Conservation (phyloP, 2,113 vertebrate genomes). For the Oplegnathus fasciatus region DNA sequence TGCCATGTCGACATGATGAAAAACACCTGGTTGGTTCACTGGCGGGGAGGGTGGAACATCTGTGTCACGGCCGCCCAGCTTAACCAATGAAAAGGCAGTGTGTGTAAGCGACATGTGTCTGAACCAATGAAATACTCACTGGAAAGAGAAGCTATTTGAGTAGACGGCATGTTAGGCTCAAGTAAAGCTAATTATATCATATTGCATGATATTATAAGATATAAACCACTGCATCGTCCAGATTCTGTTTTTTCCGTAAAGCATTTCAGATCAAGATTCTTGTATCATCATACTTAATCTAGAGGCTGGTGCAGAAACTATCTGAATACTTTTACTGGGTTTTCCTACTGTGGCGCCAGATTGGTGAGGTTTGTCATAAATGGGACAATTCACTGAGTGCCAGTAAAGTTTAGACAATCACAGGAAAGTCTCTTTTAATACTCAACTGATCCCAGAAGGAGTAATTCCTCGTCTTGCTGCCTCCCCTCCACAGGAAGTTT, state of each 20-base stretch:
- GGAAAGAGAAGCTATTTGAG: conserved; percentile 27
- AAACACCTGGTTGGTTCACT: conserved; percentile 77
- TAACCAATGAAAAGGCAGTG: conserved; percentile 64
- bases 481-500: conserved; percentile 22
- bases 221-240: conserved; percentile 24
- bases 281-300: conserved; percentile 29
- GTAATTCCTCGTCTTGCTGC: conserved; percentile 11
- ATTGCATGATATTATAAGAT: conserved; percentile 46
- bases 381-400: conserved; percentile 35
- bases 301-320: neutral
- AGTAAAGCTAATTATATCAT: conserved; percentile 60
- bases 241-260: conserved; percentile 22
- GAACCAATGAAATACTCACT: conserved; percentile 62
- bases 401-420: conserved; percentile 59
- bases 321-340: conserved; percentile 22
- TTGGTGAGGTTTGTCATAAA: conserved; percentile 41
- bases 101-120: conserved; percentile 57
- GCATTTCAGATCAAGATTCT: conserved; percentile 20
- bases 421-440: conserved; percentile 57
- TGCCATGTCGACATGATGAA: conserved; percentile 82
- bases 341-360: conserved; percentile 43
- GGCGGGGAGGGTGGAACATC: conserved; percentile 72
- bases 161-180: conserved; percentile 45
- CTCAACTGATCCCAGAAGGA: conserved; percentile 21
- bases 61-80: conserved; percentile 53